Percentiles rank a stretch among this genome's conserved stretches.
Conservation (phyloP, 2,113 vertebrate species). For the Eupsittula cactorum region DNA sequence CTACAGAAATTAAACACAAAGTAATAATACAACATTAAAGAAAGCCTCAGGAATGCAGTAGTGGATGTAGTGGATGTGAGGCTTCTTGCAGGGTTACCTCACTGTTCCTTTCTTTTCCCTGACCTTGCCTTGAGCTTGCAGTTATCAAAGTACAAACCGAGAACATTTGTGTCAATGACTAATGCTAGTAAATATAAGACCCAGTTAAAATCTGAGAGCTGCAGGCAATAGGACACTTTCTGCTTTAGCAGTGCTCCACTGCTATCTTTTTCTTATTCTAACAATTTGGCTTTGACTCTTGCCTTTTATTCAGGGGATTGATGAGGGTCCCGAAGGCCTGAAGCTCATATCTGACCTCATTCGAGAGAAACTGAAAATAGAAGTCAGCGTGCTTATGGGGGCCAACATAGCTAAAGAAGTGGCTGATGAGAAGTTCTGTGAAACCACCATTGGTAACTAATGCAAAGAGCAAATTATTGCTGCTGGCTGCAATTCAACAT, state of each 20-base stretch:
- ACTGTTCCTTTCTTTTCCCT: background rate
- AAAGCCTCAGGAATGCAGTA: background rate
- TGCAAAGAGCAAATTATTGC: background rate
- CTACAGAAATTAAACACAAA: background rate
- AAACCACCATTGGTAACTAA: slow-evolving; percentile 84
- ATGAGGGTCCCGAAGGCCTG: slow-evolving; percentile 79
- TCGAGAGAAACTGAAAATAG: slow-evolving; percentile 83
- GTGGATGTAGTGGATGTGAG: background rate
- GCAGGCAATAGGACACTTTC: background rate
- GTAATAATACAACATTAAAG: background rate
- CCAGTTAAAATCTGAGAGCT: background rate
- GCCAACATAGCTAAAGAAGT: slow-evolving; percentile 88
- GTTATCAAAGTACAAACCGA: background rate
- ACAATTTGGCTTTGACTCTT: background rate
- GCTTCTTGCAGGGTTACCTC: background rate
- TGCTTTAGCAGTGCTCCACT: background rate
- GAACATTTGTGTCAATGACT: background rate
- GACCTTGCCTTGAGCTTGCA: background rate
- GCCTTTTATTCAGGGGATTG: slow-evolving; percentile 75
- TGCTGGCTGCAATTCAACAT: background rate
- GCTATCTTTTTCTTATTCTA: background rate
- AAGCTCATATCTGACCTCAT: slow-evolving; percentile 87
- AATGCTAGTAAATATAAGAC: background rate
- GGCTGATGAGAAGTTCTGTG: slow-evolving; percentile 87
- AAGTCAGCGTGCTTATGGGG: slow-evolving; percentile 87